Evolutionary conservation across 1,140 invertebrate genomes (phyloP).

Genomic region (Papilio polyxenes): DNA sequence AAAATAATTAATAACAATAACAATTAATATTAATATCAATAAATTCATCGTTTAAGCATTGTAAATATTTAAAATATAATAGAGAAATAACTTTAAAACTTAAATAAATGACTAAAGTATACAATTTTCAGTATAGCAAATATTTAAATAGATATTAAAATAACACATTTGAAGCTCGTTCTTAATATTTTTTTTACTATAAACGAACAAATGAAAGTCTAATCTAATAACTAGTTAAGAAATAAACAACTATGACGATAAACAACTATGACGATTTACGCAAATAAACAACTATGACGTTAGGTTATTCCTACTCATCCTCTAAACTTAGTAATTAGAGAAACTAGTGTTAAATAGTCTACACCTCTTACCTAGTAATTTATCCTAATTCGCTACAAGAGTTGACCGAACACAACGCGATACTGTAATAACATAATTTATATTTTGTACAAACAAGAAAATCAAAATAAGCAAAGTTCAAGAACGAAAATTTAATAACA

Average conservation of each 20-base stretch:
- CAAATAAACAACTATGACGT: constrained; percentile 68
- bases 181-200: constrained; percentile 60
- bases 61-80: constrained; percentile 79
- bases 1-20: constrained; percentile 78
- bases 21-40: constrained; percentile 74
- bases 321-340: constrained; percentile 78
- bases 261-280: constrained; percentile 56
- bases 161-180: constrained; percentile 78
- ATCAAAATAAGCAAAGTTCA: neutral
- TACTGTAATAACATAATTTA: neutral
- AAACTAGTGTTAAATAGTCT: constrained; percentile 65
- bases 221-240: constrained; percentile 68
- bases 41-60: constrained; percentile 77
- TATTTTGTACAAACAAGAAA: neutral
- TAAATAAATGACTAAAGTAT: constrained; percentile 65
- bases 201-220: constrained; percentile 64
- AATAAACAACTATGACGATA: constrained; percentile 64
- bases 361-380: constrained; percentile 65
- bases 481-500: too few species aligned
- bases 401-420: constrained; percentile 63
- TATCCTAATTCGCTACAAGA: constrained; percentile 55
- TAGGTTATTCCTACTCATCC: constrained; percentile 73
- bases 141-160: constrained; percentile 76
- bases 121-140: constrained; percentile 72
- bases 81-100: constrained; percentile 73